phyloP scores from a whole-genome alignment of 2,113 vertebrate species.

The Aptenodytes forsteri region DNA sequence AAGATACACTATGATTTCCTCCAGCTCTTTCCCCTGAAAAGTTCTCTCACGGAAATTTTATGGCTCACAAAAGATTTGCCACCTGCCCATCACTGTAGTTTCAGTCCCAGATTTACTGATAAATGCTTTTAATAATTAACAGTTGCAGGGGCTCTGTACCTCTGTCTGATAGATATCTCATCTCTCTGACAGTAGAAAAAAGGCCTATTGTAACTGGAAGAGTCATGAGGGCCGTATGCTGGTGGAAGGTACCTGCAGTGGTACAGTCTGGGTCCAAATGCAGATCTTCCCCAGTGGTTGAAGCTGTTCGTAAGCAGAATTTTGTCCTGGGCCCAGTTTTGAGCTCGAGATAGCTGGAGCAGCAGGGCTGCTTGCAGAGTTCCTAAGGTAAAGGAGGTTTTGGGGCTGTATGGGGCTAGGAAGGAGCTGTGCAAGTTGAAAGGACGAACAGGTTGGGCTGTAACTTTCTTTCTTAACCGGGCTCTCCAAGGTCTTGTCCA shows the following conservation, averaged over 20 bases:
- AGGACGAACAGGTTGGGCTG: background rate
- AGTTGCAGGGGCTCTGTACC: background rate
- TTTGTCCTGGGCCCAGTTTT: background rate
- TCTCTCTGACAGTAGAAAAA: background rate
- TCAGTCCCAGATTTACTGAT: background rate
- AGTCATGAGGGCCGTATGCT: background rate
- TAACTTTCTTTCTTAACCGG: background rate
- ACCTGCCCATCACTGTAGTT: rapidly evolving
- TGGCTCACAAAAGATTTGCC: background rate
- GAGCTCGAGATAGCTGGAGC: background rate
- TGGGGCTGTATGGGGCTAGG: background rate
- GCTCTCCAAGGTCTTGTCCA: background rate
- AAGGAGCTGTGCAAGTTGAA: background rate
- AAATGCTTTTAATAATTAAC: conserved; percentile 36
- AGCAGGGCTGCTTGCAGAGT: background rate
- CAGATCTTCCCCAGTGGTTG: background rate
- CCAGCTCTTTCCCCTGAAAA: background rate
- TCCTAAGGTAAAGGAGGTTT: background rate
- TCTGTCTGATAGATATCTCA: background rate
- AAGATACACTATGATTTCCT: background rate
- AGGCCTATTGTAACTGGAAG: background rate
- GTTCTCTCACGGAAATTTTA: background rate
- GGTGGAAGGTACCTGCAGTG: background rate
- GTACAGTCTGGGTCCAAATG: background rate
- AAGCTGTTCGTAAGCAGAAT: background rate